phyloP scores from a whole-genome alignment of 2,113 vertebrate species.

The Varanus komodoensis region DNA sequence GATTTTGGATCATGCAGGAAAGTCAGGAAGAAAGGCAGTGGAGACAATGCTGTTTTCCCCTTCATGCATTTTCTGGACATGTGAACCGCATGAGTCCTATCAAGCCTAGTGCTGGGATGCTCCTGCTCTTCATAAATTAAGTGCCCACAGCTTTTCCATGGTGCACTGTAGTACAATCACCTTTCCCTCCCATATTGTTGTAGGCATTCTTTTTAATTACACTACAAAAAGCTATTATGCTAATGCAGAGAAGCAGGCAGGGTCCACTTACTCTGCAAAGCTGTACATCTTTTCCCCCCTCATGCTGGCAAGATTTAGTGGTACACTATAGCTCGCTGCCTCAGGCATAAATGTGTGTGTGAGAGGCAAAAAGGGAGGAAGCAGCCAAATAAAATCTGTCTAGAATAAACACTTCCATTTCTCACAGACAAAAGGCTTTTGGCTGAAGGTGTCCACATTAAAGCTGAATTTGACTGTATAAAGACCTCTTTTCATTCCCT shows the following conservation, averaged over 20 bases:
- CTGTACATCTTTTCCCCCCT: not conserved
- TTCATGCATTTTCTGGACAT: too few species aligned
- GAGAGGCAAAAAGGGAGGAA: not conserved
- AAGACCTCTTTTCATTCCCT: constrained; percentile 41
- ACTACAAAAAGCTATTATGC: constrained; percentile 10
- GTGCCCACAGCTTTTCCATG: not conserved
- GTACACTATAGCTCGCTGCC: not conserved
- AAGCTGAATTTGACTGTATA: constrained; percentile 24
- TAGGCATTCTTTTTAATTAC: constrained; percentile 38
- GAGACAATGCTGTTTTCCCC: too few species aligned
- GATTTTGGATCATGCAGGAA: too few species aligned
- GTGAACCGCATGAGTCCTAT: too few species aligned
- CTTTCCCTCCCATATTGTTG: constrained; percentile 12
- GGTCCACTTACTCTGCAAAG: constrained; percentile 24
- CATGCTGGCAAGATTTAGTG: not conserved
- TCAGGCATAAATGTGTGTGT: not conserved
- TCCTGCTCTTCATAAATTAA: not conserved
- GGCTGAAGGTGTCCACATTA: constrained; percentile 37
- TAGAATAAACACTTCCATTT: constrained; percentile 21
- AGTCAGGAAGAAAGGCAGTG: too few species aligned
- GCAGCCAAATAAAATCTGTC: not conserved
- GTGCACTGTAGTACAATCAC: not conserved
- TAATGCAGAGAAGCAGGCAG: constrained; percentile 14
- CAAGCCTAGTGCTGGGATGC: too few species aligned
- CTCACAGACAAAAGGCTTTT: not conserved